Conservation (phyloP, 1,140 invertebrate genomes). For the Ostrea denselamellosa region DNA sequence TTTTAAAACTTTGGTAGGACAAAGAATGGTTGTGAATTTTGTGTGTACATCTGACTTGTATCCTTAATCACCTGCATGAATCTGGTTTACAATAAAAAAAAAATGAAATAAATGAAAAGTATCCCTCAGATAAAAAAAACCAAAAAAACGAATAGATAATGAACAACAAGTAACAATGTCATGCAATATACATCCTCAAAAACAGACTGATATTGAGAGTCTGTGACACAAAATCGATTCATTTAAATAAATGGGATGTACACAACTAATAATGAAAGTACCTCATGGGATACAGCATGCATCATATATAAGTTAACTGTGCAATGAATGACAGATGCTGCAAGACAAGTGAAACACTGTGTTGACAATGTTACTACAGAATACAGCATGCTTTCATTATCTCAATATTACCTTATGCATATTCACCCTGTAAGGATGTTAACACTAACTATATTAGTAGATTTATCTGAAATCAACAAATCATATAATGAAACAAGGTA, state of each 20-base stretch:
- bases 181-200: background rate
- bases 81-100: no score
- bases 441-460: constrained; percentile 10
- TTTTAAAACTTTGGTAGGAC: no score
- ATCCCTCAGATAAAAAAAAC: background rate
- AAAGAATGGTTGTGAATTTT: no score
- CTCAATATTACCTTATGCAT: constrained; percentile 18
- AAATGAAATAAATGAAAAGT: background rate
- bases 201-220: background rate
- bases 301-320: background rate
- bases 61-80: no score
- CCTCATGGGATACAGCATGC: background rate
- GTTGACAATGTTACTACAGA: background rate
- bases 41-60: no score
- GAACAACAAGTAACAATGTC: background rate
- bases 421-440: constrained; percentile 24
- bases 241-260: no score
- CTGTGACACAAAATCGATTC: no score
- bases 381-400: background rate
- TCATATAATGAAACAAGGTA: background rate
- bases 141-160: background rate
- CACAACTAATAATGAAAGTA: background rate
- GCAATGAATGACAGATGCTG: background rate
- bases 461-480: constrained; percentile 35
- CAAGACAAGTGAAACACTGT: background rate